Percentiles rank a stretch among this genome's conserved stretches.
phyloP scores from a whole-genome alignment of 2,888 invertebrate genomes.

The Trichopoda pennipes region DNA sequence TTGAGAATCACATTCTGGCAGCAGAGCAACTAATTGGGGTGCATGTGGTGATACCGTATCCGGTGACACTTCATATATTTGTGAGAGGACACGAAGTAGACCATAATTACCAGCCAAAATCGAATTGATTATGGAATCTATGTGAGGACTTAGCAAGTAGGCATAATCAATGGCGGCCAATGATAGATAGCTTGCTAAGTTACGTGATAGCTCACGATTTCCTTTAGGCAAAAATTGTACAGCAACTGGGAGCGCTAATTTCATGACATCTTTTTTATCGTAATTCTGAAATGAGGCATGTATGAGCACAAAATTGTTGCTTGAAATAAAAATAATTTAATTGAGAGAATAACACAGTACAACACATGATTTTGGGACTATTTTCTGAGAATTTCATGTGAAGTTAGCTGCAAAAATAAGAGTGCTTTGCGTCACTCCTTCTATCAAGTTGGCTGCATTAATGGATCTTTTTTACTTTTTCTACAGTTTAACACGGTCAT shows the following conservation, averaged over 20 bases:
- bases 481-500: no score
- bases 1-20: slow-evolving; percentile 91
- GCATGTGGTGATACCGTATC: slow-evolving; percentile 93
- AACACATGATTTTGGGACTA: no score
- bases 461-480: no score
- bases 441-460: no score
- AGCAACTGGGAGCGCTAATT: slow-evolving; percentile 90
- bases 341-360: no score
- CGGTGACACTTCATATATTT: slow-evolving; percentile 93
- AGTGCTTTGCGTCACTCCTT: no score
- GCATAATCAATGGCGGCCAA: slow-evolving; percentile 96
- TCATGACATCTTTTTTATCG: slow-evolving; percentile 83
- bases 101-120: slow-evolving; percentile 95
- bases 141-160: slow-evolving; percentile 90
- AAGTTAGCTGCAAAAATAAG: no score
- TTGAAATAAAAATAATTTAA: no score
- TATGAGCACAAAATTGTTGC: not conserved
- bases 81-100: slow-evolving; percentile 92
- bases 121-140: slow-evolving; percentile 94
- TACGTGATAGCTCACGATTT: slow-evolving; percentile 93
- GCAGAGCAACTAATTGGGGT: slow-evolving; percentile 87
- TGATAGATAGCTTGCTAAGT: slow-evolving; percentile 95
- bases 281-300: slow-evolving; percentile 81
- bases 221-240: slow-evolving; percentile 95
- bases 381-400: no score